Conservation (phyloP, 64 coral and sea anemone species). For the Pachyseris speciosa region DNA sequence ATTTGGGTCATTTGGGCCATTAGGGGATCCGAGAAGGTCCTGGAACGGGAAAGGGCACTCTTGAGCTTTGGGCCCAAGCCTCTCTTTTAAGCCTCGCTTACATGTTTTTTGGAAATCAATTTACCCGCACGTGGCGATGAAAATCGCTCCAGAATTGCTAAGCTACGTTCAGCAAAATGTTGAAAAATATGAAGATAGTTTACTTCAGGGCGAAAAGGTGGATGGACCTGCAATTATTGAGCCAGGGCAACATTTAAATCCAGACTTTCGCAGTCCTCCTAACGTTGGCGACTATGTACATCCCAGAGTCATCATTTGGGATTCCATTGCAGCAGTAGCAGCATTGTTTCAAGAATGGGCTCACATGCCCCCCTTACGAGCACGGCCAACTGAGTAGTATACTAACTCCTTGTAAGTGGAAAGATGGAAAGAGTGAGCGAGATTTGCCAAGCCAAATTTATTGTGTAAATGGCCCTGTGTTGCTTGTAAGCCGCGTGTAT, state of each 20-base stretch:
- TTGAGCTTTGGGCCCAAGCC: no score
- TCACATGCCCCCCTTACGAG: neutral
- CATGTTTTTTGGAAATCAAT: no score
- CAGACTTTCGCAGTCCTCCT: neutral
- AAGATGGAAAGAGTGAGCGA: slow-evolving; percentile 45
- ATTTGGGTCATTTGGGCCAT: no score
- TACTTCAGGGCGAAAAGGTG: neutral
- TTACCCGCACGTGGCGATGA: no score
- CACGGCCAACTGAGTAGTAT: neutral
- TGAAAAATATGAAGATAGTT: neutral
- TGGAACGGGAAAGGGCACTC: no score
- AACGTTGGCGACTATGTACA: neutral
- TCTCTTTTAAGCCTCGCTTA: no score
- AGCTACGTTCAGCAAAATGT: neutral
- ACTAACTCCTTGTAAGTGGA: slow-evolving; percentile 44
- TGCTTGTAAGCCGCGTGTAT: slow-evolving; percentile 48
- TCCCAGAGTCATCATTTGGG: slow-evolving; percentile 3
- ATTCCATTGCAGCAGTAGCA: neutral
- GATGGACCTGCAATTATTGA: neutral
- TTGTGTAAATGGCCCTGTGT: slow-evolving; percentile 24
- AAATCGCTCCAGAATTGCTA: neutral
- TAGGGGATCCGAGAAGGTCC: no score
- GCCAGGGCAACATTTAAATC: neutral
- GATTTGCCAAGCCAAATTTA: slow-evolving; percentile 36
- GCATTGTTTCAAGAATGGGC: neutral